Percentiles rank a stretch among this genome's conserved stretches.
Evolutionary conservation across 2,113 vertebrate species (phyloP).

Genomic region (Xenopus tropicalis): DNA sequence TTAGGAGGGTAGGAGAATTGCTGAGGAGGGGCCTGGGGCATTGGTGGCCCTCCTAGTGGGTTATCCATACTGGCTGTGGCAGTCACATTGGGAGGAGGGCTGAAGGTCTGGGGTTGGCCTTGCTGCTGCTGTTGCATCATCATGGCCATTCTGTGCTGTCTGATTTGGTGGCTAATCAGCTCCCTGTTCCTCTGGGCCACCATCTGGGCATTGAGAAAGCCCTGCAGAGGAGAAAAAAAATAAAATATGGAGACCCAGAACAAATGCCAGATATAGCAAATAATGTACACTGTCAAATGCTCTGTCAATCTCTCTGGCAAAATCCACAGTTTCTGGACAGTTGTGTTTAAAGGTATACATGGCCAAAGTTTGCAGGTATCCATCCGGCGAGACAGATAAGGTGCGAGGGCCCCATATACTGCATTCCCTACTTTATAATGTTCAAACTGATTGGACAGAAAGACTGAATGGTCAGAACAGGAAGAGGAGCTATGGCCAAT

Average conservation of each 20-base stretch:
- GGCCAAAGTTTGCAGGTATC: no score
- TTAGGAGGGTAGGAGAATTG: conserved; percentile 83
- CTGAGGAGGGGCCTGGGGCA: conserved; percentile 82
- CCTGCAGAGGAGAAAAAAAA: conserved; percentile 59
- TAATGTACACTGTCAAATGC: no score
- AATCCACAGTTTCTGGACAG: no score
- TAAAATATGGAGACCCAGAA: not conserved
- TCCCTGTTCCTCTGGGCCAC: conserved; percentile 90
- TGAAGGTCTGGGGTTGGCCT: conserved; percentile 79
- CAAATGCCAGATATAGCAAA: no score
- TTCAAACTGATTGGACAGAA: no score
- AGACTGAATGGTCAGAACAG: no score
- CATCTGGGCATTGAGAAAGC: conserved; percentile 93
- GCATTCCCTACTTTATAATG: no score
- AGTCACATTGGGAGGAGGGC: conserved; percentile 90
- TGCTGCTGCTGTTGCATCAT: conserved; percentile 83
- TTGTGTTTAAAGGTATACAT: no score
- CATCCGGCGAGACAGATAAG: no score
- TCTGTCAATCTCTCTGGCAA: no score
- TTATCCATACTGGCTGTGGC: conserved; percentile 84
- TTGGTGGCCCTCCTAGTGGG: conserved; percentile 69
- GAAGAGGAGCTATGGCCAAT: no score
- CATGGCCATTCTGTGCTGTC: conserved; percentile 84
- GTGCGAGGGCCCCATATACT: no score
- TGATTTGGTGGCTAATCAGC: conserved; percentile 84